Percentiles rank a stretch among this genome's conserved stretches.
phyloP scores from a whole-genome alignment of 2,113 vertebrate species.

The Meleagris gallopavo region DNA sequence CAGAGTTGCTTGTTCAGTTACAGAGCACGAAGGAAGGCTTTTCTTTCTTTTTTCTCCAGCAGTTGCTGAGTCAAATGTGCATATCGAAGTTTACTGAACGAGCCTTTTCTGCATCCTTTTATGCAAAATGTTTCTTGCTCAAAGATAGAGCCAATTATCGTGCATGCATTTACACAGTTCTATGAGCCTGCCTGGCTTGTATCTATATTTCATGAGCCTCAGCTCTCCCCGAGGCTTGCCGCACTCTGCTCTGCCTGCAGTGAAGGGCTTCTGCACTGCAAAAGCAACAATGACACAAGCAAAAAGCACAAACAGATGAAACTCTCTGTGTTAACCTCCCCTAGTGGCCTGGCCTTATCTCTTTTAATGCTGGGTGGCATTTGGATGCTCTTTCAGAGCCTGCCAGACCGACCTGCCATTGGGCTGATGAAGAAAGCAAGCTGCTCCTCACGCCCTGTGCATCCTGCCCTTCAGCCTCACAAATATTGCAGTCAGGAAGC shows the following conservation, averaged over 20 bases:
- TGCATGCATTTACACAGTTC: background rate
- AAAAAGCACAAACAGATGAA: background rate
- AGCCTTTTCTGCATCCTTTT: background rate
- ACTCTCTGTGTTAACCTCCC: background rate
- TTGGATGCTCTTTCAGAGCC: slow-evolving; percentile 28
- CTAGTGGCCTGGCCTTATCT: slow-evolving; percentile 10
- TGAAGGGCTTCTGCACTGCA: background rate
- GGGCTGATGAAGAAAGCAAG: background rate
- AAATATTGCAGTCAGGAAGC: background rate
- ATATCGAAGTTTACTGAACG: background rate
- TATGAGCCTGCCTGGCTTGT: background rate
- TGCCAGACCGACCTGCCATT: background rate
- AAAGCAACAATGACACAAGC: slow-evolving; percentile 2
- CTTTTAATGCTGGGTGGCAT: background rate
- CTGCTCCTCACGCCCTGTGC: background rate
- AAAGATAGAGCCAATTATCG: background rate
- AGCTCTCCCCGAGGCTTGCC: background rate
- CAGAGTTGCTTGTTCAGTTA: background rate
- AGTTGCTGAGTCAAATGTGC: background rate
- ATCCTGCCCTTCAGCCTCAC: background rate
- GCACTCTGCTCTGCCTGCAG: slow-evolving; percentile 13
- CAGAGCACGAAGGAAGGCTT: background rate
- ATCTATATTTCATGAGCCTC: slow-evolving; percentile 56
- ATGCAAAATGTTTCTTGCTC: slow-evolving; percentile 14
- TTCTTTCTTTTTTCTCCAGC: background rate